These are phyloP conservation scores for Aix galericulata DNA, from an alignment of 2,113 vertebrate genomes.

Conservation along the genomic window DNA sequence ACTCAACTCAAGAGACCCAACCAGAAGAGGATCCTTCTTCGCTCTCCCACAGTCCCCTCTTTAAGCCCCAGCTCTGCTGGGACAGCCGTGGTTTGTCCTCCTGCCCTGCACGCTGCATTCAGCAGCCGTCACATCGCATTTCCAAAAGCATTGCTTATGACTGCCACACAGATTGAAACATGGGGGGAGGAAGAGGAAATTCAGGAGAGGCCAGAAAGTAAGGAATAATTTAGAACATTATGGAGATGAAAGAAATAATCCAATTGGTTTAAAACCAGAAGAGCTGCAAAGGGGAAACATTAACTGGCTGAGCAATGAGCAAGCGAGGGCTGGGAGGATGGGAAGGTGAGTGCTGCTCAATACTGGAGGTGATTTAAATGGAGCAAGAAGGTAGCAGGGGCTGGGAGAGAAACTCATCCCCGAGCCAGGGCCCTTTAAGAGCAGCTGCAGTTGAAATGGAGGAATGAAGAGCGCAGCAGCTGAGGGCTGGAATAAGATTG, in stretches of 20 bases:
- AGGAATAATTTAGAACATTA: neutral
- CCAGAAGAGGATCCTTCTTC: neutral
- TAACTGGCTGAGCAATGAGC: neutral
- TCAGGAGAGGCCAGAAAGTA: neutral
- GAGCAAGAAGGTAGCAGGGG: neutral
- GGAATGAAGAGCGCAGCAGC: slow-evolving; percentile 1
- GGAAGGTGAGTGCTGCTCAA: neutral
- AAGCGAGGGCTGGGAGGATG: neutral
- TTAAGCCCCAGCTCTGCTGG: neutral
- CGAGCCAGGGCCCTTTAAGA: neutral
- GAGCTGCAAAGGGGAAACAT: neutral
- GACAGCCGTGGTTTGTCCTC: neutral
- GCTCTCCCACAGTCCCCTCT: neutral
- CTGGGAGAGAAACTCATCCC: neutral
- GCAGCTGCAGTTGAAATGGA: neutral
- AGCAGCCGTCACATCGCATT: neutral
- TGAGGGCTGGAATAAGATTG: slow-evolving; percentile 10
- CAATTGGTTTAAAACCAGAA: slow-evolving; percentile 13
- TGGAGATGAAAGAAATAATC: neutral
- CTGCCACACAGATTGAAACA: neutral
- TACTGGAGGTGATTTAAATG: neutral
- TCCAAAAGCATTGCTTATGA: neutral
- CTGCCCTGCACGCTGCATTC: neutral
- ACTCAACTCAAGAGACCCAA: neutral
- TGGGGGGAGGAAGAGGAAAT: neutral